Conservation (phyloP, 2,797 vertebrate genomes). For the Glossophaga mutica region DNA sequence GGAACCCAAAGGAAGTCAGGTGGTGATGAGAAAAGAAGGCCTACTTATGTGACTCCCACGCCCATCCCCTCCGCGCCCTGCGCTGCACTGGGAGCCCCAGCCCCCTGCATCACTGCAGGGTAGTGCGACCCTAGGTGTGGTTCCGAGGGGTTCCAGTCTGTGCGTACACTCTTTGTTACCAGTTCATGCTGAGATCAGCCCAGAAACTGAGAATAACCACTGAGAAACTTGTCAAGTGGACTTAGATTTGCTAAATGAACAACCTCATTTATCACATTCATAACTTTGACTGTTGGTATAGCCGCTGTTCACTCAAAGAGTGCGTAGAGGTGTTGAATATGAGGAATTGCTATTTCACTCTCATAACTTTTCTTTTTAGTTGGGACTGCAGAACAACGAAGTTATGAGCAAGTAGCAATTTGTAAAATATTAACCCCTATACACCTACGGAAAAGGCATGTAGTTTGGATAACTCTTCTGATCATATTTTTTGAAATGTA, state of each 20-base stretch:
- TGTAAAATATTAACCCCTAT: neutral
- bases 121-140: neutral
- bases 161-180: neutral
- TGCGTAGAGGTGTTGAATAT: neutral
- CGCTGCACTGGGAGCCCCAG: neutral
- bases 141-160: neutral
- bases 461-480: neutral
- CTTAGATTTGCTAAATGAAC: neutral
- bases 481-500: neutral
- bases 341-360: neutral
- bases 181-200: neutral
- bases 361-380: neutral
- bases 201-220: neutral
- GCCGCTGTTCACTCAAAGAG: neutral
- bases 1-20: neutral
- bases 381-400: neutral
- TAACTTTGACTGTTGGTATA: neutral
- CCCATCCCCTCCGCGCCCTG: neutral
- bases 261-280: neutral
- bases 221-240: neutral
- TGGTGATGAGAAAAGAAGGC: neutral
- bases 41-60: neutral
- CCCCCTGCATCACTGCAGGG: neutral
- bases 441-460: neutral
- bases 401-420: neutral